Percentiles rank a stretch among this genome's conserved stretches.
These are phyloP conservation scores for Thecocarcelia acutangulata DNA, from an alignment of 2,888 invertebrate genomes.

Conservation along the genomic window DNA sequence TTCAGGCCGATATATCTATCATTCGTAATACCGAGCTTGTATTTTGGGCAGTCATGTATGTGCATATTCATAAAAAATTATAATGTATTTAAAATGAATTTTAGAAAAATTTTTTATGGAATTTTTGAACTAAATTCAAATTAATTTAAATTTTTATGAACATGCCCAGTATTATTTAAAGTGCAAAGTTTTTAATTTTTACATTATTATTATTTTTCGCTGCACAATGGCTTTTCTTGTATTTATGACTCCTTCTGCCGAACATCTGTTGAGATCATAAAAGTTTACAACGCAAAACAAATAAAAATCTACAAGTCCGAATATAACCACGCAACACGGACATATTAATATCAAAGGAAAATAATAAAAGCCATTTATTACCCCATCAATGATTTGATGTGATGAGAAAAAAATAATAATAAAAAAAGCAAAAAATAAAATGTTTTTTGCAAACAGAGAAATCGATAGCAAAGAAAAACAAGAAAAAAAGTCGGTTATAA, in stretches of 20 bases:
- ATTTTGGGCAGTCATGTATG: no score
- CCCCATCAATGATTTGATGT: conserved; percentile 8
- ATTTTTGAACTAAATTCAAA: no score
- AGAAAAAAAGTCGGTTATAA: not conserved
- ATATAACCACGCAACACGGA: not conserved
- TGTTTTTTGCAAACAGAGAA: conserved; percentile 1
- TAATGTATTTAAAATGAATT: no score
- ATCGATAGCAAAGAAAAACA: conserved; percentile 14
- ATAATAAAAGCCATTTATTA: conserved; percentile 30
- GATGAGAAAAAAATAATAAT: not conserved
- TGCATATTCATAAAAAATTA: no score
- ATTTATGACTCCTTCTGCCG: conserved; percentile 1
- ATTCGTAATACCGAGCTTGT: no score
- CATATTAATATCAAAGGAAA: not conserved
- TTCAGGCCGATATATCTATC: no score
- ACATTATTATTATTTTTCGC: not conserved
- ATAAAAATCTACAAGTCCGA: not conserved
- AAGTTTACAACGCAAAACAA: not conserved
- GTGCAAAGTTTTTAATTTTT: not conserved
- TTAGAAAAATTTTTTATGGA: no score
- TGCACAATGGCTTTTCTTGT: not conserved
- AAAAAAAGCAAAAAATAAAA: no score
- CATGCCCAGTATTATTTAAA: no score
- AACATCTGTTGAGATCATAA: conserved; percentile 51
- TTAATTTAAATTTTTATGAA: no score